phyloP scores from a whole-genome alignment of 2,888 invertebrate species.

The Opisthograptis luteolata region DNA sequence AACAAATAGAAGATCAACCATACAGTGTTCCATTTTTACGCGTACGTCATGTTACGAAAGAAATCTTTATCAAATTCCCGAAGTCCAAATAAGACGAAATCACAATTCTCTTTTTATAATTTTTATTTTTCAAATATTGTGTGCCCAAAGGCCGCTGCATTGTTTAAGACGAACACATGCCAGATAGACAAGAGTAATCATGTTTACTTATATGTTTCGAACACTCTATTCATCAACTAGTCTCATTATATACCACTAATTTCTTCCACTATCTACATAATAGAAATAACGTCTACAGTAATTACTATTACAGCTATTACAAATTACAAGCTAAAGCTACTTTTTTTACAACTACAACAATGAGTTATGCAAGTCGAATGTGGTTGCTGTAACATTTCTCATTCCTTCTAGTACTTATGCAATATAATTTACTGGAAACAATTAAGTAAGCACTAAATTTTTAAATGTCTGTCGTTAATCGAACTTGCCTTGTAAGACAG shows the following conservation, averaged over 20 bases:
- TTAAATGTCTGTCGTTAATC: conserved; percentile 25
- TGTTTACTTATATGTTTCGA: not conserved
- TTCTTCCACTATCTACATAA: conserved; percentile 5
- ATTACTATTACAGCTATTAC: conserved; percentile 9
- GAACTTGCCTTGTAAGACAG: conserved; percentile 57
- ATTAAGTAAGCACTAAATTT: conserved; percentile 17
- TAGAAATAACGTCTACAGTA: conserved; percentile 6
- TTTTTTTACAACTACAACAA: conserved; percentile 20
- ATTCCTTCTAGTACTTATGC: conserved; percentile 58
- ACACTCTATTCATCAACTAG: not conserved
- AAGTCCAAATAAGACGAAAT: too few species aligned
- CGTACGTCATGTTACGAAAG: too few species aligned
- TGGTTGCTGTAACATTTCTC: conserved; percentile 51
- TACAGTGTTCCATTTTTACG: too few species aligned
- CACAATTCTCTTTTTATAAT: too few species aligned
- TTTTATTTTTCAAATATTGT: too few species aligned
- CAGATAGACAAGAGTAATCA: not conserved
- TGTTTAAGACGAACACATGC: not conserved
- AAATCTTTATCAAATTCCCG: too few species aligned
- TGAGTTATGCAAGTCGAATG: conserved; percentile 21
- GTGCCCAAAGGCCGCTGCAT: too few species aligned
- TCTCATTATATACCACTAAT: not conserved
- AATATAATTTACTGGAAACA: conserved; percentile 32
- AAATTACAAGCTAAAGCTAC: conserved; percentile 6
- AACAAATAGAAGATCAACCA: too few species aligned